These are phyloP conservation scores for Leptura quadrifasciata DNA, from an alignment of 2,888 invertebrate species.

Conservation along the genomic window DNA sequence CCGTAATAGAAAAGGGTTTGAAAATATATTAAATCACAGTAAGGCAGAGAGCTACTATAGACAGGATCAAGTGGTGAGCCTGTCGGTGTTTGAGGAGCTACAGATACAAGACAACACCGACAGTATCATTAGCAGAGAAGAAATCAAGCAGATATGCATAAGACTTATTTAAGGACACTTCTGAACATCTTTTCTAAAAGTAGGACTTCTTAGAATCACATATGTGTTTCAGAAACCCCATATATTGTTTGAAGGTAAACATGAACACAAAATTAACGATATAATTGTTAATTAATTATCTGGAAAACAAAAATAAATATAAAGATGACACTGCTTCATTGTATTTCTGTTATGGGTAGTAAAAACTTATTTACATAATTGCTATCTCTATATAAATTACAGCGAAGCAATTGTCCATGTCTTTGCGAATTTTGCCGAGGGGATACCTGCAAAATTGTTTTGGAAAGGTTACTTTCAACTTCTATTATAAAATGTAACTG, in stretches of 20 bases:
- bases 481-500: not conserved
- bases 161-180: too few relatives aligned
- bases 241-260: too few relatives aligned
- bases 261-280: too few relatives aligned
- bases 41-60: not conserved
- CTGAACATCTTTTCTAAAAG: too few relatives aligned
- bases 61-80: not conserved
- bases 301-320: not conserved
- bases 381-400: not conserved
- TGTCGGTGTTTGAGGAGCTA: not conserved
- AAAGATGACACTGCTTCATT: not conserved
- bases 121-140: not conserved
- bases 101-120: not conserved
- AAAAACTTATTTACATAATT: not conserved
- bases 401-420: not conserved
- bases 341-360: not conserved
- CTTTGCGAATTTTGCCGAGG: not conserved
- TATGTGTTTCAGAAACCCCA: too few relatives aligned
- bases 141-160: too few relatives aligned
- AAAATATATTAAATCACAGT: not conserved
- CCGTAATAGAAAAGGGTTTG: not conserved
- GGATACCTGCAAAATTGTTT: conserved; percentile 13
- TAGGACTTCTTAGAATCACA: too few relatives aligned
- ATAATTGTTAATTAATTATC: too few relatives aligned
- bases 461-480: conserved; percentile 23